These are phyloP conservation scores for Tympanoctomys barrerae DNA, from an alignment of 2,797 vertebrate genomes.

Conservation along the genomic window DNA sequence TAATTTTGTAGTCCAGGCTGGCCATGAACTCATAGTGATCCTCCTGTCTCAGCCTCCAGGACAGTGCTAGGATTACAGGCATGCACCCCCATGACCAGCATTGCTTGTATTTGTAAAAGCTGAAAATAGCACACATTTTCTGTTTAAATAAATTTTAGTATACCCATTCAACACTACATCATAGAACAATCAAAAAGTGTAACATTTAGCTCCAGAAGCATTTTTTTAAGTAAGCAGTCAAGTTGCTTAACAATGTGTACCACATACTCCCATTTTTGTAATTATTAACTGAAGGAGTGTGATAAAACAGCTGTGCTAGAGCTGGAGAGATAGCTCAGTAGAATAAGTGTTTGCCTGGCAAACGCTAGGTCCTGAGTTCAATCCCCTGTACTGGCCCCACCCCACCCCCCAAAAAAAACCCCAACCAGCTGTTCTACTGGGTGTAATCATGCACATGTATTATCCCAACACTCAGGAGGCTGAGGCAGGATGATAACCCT, in stretches of 20 bases:
- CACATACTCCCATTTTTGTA: background rate
- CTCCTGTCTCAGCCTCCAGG: too few species aligned
- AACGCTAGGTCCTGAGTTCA: too few species aligned
- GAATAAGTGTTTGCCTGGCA: too few species aligned
- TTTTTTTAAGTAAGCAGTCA: background rate
- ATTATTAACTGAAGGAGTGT: background rate
- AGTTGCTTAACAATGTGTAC: background rate
- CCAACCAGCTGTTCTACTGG: background rate
- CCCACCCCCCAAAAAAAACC: too few species aligned
- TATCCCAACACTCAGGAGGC: background rate
- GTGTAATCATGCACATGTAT: background rate
- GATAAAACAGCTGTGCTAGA: background rate
- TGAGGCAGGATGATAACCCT: background rate
- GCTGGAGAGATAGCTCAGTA: too few species aligned
- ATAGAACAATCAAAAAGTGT: slow-evolving; percentile 1
- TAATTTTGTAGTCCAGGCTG: too few species aligned
- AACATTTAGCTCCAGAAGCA: background rate
- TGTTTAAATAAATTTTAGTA: background rate
- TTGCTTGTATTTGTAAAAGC: background rate
- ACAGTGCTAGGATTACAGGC: too few species aligned
- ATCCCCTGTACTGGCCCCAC: too few species aligned
- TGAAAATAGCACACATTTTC: background rate
- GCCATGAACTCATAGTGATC: too few species aligned
- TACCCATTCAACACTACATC: background rate
- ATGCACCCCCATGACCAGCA: too few species aligned